phyloP scores from a whole-genome alignment of 2,888 invertebrate species.

The Eilema griseolum region DNA sequence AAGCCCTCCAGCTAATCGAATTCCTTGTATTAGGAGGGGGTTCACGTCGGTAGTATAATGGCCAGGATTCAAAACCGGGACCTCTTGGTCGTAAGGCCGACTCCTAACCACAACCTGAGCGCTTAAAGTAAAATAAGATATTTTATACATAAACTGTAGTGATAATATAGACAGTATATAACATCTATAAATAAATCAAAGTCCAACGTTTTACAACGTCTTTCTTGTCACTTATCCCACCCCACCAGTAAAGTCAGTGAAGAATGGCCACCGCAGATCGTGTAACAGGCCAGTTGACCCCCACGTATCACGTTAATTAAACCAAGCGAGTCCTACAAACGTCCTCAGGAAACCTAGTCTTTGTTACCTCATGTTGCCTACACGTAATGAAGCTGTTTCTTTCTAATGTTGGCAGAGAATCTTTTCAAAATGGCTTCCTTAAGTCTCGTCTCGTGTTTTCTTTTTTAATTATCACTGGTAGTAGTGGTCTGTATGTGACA shows the following conservation, averaged over 20 bases:
- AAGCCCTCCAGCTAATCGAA: too few relatives aligned
- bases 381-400: constrained; percentile 39
- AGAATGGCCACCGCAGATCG: constrained; percentile 60
- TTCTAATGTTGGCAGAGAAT: constrained; percentile 36
- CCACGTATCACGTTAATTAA: constrained; percentile 66
- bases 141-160: background rate
- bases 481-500: background rate
- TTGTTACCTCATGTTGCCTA: constrained; percentile 35
- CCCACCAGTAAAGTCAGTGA: constrained; percentile 53
- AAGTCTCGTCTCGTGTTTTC: constrained; percentile 28
- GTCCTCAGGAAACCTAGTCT: constrained; percentile 31
- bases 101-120: too few relatives aligned
- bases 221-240: constrained; percentile 35
- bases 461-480: constrained; percentile 30
- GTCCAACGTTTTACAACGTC: background rate
- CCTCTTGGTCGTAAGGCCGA: too few relatives aligned
- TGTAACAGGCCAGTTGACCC: constrained; percentile 54
- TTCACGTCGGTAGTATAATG: too few relatives aligned
- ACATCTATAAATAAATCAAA: background rate
- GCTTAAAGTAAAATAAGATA: background rate
- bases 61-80: too few relatives aligned
- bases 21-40: too few relatives aligned
- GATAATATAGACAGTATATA: background rate
- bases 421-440: constrained; percentile 24
- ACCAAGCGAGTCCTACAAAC: constrained; percentile 44